Evolutionary conservation across 2,113 vertebrate genomes (phyloP).

Genomic region (Esox niger): DNA sequence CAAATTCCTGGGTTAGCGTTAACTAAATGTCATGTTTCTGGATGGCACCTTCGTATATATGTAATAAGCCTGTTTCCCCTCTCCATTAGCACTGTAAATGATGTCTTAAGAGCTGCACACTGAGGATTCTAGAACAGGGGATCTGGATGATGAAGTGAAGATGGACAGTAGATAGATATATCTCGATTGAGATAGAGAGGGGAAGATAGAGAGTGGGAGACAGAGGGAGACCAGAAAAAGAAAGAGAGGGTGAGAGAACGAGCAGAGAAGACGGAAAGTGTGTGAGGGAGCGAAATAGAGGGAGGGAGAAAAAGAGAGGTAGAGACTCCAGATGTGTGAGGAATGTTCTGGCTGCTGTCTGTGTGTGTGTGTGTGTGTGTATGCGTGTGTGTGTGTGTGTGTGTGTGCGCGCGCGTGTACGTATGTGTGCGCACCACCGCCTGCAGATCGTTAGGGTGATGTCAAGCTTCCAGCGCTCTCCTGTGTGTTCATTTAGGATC

Average conservation of each 20-base stretch:
- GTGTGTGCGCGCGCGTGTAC: background rate
- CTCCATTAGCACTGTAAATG: constrained; percentile 60
- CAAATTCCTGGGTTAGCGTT: too few relatives aligned
- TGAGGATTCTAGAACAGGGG: constrained; percentile 45
- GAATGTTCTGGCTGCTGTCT: constrained; percentile 74
- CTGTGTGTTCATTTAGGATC: constrained; percentile 63
- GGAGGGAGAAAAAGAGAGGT: constrained; percentile 38
- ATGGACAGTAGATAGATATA: constrained; percentile 45
- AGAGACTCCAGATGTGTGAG: constrained; percentile 74
- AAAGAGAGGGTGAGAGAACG: constrained; percentile 20
- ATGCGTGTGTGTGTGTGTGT: constrained; percentile 9
- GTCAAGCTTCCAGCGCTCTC: constrained; percentile 64
- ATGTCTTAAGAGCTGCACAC: constrained; percentile 41
- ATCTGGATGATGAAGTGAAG: background rate
- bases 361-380: too few relatives aligned
- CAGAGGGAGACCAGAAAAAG: constrained; percentile 60
- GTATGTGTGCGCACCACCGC: constrained; percentile 49
- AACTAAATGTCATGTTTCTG: constrained; percentile 45
- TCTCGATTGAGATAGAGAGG: constrained; percentile 71
- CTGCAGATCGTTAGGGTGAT: constrained; percentile 74
- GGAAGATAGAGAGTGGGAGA: constrained; percentile 54
- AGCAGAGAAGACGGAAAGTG: too few relatives aligned
- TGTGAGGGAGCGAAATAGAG: constrained; percentile 56
- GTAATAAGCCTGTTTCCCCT: constrained; percentile 43
- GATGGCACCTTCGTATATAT: constrained; percentile 46